A percentile compares a stretch with the other conserved stretches of the same genome.
These are phyloP conservation scores for Meriones psammophilus DNA, from an alignment of 2,797 vertebrate genomes.

Conservation along the genomic window DNA sequence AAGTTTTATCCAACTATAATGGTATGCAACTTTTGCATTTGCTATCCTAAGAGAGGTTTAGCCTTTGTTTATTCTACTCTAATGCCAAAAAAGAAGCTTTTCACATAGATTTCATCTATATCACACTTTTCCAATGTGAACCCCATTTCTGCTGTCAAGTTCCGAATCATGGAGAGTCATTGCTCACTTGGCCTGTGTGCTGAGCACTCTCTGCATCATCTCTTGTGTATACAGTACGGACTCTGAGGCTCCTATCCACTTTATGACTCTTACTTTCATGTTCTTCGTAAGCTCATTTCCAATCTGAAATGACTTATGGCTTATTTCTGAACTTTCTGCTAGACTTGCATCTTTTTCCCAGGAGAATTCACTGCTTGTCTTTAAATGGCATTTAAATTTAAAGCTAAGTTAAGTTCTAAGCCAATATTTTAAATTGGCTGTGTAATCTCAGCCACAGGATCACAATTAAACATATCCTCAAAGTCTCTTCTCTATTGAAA, in stretches of 20 bases:
- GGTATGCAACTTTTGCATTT: neutral
- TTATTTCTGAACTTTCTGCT: neutral
- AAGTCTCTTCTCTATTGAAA: neutral
- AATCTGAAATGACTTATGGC: neutral
- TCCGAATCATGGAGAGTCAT: neutral
- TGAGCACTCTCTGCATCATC: too few species aligned
- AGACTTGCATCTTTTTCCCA: neutral
- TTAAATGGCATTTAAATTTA: conserved; percentile 11
- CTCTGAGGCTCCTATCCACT: neutral
- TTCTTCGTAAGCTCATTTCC: neutral
- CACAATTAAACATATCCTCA: neutral
- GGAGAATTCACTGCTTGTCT: neutral
- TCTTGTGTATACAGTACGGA: neutral
- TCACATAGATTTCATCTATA: neutral
- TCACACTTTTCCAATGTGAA: neutral
- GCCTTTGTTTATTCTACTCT: neutral
- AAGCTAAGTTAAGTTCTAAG: neutral
- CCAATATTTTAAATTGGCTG: neutral
- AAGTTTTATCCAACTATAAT: neutral
- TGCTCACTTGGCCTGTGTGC: rapidly evolving
- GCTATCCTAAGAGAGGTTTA: neutral
- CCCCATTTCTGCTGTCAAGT: neutral
- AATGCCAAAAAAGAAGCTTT: neutral
- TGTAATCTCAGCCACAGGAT: neutral
- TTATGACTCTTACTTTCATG: too few species aligned